Evolutionary conservation across 2,888 invertebrate genomes (phyloP), one percentile per base, ranked within the genome.

Genomic region (Pterostichus niger): DNA sequence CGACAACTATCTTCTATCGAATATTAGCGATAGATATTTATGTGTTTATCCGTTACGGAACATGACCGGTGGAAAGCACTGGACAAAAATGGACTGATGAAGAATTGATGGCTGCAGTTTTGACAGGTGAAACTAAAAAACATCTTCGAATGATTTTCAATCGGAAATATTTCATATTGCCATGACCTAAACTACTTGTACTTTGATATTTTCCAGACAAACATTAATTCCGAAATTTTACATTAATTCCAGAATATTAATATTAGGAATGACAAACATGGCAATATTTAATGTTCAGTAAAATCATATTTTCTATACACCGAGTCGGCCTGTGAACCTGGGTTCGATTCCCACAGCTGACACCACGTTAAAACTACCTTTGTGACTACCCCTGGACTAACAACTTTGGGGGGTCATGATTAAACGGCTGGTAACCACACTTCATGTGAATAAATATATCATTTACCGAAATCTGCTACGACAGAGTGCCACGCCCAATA

Each of bases 21-120:
- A 81, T 81, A 81, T 81, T 71, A 81, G 40, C 81, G 81, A 81
- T 73, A 73, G 81, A 54, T 81, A 81, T 81, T 81, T 81, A 81
- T 81, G 81, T 81, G 81, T 81, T 81, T 81, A 81, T 81, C 68
- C 61, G 75, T 31, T 33, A 75, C 49, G 49, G 75, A 33, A 9
- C 52, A 49, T 49, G 75, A 75, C 75, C 52, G 52, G 49, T 75
- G 46, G 44, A 73, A 46, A 46, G 73, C 13, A 17, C 40, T 46
- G 15, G 52, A 49, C 31, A 75, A 33, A 31, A 75, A 52, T 75
- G 49, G 75, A 75, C 13, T 49, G 49, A 71, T 75, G 75, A 35
- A 33, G 75, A 75, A 75, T 75, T 75, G 75, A 75, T 75, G 52
- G 52, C 44, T 24, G 68, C 44, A 49, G 31, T 75, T 75, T 75